These are phyloP conservation scores for Apodemia duryi DNA, from an alignment of 2,888 invertebrate species.

Conservation along the genomic window DNA sequence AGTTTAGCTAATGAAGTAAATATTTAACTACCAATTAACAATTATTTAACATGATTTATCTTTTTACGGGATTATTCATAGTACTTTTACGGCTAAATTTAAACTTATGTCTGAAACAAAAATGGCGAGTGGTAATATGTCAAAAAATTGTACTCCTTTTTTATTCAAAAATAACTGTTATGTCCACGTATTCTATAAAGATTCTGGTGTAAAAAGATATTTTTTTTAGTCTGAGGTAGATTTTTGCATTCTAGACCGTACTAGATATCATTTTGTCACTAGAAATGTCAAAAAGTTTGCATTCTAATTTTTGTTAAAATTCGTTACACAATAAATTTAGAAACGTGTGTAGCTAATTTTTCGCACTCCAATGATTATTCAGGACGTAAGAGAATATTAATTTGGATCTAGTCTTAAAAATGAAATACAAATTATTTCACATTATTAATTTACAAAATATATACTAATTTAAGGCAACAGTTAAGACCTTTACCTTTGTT, in stretches of 20 bases:
- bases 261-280: background rate
- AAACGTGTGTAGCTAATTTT: constrained; percentile 1
- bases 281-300: background rate
- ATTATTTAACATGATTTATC: background rate
- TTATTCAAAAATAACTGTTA: constrained; percentile 10
- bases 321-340: constrained; percentile 11
- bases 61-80: constrained; percentile 3
- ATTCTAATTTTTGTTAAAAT: background rate
- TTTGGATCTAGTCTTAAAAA: background rate
- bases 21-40: background rate
- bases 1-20: background rate
- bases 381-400: constrained; percentile 30
- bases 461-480: too few species aligned
- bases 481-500: too few species aligned
- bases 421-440: too few species aligned
- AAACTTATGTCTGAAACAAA: constrained; percentile 38
- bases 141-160: constrained; percentile 39
- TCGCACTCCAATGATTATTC: constrained; percentile 20
- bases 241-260: background rate
- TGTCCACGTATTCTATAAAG: background rate
- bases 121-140: constrained; percentile 55
- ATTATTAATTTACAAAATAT: too few species aligned
- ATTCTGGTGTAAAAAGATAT: background rate
- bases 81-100: constrained; percentile 30
- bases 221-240: background rate